Evolutionary conservation across 2,888 invertebrate species (phyloP).

Genomic region (Drosophila fulvimacula): DNA sequence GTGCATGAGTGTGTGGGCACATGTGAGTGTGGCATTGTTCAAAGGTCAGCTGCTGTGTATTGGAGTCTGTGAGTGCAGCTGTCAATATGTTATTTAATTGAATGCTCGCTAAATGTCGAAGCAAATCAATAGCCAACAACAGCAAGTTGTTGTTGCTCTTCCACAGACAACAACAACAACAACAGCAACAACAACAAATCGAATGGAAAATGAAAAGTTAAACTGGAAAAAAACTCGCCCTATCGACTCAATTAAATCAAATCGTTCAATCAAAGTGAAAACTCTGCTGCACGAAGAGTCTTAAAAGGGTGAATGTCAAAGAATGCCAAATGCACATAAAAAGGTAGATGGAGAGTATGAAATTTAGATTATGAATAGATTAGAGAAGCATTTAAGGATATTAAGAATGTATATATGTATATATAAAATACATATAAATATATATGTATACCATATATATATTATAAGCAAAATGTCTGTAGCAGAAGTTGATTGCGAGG

Average conservation of each 20-base stretch:
- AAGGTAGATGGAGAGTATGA: not conserved
- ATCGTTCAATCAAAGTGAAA: constrained; percentile 8
- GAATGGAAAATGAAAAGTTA: not conserved
- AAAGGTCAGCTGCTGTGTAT: constrained; percentile 60
- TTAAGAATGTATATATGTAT: not conserved
- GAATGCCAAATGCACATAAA: not conserved
- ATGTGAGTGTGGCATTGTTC: constrained; percentile 39
- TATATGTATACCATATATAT: not conserved
- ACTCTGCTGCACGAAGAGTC: not conserved
- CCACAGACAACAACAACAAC: not conserved
- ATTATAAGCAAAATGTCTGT: not conserved
- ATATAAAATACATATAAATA: not conserved
- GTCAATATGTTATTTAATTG: constrained; percentile 34
- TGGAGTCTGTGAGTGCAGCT: constrained; percentile 11
- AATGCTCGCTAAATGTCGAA: constrained; percentile 27
- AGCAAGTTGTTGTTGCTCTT: not conserved
- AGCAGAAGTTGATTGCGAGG: too few species aligned
- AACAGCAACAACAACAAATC: too few species aligned
- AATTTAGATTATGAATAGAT: not conserved
- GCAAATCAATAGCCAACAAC: constrained; percentile 10
- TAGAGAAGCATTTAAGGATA: not conserved
- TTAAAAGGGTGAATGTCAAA: not conserved
- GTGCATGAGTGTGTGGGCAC: not conserved
- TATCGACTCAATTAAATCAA: constrained; percentile 1
- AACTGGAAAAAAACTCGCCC: constrained; percentile 1